phyloP scores from a whole-genome alignment of 2,113 vertebrate species.

The Meles meles region DNA sequence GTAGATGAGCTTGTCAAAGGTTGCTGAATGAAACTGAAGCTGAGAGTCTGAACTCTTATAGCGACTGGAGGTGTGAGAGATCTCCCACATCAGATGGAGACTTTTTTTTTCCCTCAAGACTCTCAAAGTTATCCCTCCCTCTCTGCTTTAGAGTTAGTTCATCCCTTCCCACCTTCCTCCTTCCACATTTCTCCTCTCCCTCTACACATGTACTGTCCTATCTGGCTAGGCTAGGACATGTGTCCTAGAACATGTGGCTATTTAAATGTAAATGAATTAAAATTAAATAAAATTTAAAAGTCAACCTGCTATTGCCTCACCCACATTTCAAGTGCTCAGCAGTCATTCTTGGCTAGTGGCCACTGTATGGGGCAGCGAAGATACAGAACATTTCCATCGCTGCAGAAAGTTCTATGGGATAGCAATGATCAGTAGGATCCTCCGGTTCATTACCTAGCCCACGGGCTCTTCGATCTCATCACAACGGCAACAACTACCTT shows the following conservation, averaged over 20 bases:
- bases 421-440: neutral
- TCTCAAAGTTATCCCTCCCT: neutral
- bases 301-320: neutral
- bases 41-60: neutral
- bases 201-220: neutral
- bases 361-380: neutral
- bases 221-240: neutral
- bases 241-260: neutral
- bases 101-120: neutral
- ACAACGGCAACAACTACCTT: neutral
- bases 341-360: neutral
- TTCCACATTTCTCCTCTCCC: neutral
- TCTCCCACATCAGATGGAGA: neutral
- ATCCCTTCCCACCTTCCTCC: neutral
- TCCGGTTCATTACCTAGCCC: neutral
- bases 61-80: neutral
- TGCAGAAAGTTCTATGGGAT: neutral
- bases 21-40: neutral
- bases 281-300: slow-evolving; percentile 33
- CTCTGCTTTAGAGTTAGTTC: neutral
- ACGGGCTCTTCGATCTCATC: neutral
- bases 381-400: neutral
- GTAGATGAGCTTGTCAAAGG: slow-evolving; percentile 4
- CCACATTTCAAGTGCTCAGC: neutral
- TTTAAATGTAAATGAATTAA: slow-evolving; percentile 19